Evolutionary conservation across 2,888 invertebrate species (phyloP).

Genomic region (Drosophila incognita): DNA sequence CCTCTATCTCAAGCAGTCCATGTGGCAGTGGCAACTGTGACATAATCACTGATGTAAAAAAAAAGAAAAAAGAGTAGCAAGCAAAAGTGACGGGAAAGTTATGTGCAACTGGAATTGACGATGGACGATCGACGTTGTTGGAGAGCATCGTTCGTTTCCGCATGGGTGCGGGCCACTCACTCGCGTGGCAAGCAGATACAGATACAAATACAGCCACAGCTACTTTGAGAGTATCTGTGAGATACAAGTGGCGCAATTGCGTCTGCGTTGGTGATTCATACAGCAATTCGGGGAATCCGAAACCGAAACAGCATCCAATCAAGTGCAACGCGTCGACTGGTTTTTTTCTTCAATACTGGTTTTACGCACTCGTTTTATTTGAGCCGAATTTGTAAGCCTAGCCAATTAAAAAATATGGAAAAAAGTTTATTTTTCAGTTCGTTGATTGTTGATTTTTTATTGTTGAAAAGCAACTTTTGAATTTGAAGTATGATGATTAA

Average conservation of each 20-base stretch:
- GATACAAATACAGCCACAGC: neutral
- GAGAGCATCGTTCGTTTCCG: constrained; percentile 41
- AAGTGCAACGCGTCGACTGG: constrained; percentile 63
- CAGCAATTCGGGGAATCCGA: constrained; percentile 81
- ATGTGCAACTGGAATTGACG: constrained; percentile 37
- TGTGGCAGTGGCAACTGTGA: constrained; percentile 48
- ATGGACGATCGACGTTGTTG: constrained; percentile 7
- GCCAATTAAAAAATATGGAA: neutral
- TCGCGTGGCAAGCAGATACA: constrained; percentile 9
- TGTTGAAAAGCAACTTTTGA: constrained; percentile 6
- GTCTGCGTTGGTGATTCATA: constrained; percentile 69
- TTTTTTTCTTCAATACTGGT: constrained; percentile 39
- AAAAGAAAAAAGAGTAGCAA: neutral
- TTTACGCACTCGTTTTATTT: constrained; percentile 12
- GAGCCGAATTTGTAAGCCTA: constrained; percentile 16
- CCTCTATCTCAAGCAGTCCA: constrained; percentile 18
- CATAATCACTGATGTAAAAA: constrained; percentile 39
- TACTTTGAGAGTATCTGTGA: constrained; percentile 22
- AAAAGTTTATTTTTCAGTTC: constrained; percentile 9
- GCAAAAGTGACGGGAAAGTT: constrained; percentile 48
- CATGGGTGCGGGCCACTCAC: constrained; percentile 33
- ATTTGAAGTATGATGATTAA: neutral
- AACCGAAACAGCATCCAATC: constrained; percentile 64
- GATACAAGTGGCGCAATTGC: constrained; percentile 40
- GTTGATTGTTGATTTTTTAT: constrained; percentile 17